Base-by-base conservation (phyloP, 2,888 invertebrate genomes). In the Troides oblongomaculatus region DNA sequence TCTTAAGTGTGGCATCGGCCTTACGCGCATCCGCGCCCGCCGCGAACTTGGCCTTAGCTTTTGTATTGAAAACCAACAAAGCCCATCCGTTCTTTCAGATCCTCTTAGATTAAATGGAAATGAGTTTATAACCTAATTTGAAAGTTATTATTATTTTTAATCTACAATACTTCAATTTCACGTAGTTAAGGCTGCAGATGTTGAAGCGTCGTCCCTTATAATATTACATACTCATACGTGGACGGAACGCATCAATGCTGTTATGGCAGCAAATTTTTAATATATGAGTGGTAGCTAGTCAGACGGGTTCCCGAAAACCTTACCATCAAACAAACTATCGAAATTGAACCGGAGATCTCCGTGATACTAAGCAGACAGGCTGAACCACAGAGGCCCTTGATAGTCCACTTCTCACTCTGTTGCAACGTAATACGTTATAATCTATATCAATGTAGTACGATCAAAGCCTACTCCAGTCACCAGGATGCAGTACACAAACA, bases 1-100 rank as follows among this genome's bases (percentile, higher is more conserved):
- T 92, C 90, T 90, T 81, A 85, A 85, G 84, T 85, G 83, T 85
- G 81, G 83, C 85, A 90, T 90, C 89, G 89, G 85, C 90, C 90
- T 90, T 89, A 88, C 77, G 78, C 77, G 86, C 90, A 89, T 88
- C 88, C 89, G 88, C 76, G 77, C 75, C 53, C 73, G 67, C 69
- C 77, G 76, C 77, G 81, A 80, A 83, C 84, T 85, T 84, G 84
- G 83, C 84, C 84, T 84, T 81, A 81, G 70, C 66, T 70, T 70
- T 61, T 67, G 70, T 70, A 67, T 70, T 70, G 70, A 67, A 70
- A 70, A 63, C 63, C 58, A 63, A 56, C 70, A 66, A 60, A 70
- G 64, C 64, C 30, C 18, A 23, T 60, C 59, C 64, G 67, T 67
- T 70, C 67, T 70, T 57, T 67, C 59, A 66, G 66, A 69, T 71